Evolutionary conservation across 2,113 vertebrate species (phyloP).

Genomic region (Zosterops japonicus): DNA sequence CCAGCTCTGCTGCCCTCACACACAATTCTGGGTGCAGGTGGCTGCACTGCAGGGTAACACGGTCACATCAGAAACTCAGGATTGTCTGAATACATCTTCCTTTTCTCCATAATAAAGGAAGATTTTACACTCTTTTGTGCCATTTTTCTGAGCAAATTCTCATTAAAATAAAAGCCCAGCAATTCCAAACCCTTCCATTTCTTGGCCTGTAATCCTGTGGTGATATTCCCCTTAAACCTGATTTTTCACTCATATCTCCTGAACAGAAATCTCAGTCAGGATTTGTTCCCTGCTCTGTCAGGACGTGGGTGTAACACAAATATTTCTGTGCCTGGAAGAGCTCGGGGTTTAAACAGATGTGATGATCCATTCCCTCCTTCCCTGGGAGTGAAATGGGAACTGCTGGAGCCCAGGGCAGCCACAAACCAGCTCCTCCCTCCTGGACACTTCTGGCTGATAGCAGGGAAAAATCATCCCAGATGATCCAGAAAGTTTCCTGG

Average conservation of each 20-base stretch:
- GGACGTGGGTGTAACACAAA: not conserved
- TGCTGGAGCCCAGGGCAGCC: not conserved
- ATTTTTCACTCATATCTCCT: not conserved
- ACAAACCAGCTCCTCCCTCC: not conserved
- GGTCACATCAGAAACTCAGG: not conserved
- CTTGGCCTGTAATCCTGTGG: not conserved
- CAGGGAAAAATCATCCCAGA: fast-evolving
- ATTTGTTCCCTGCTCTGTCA: not conserved
- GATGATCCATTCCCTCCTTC: not conserved
- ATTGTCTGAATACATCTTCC: not conserved
- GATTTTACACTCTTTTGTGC: not conserved
- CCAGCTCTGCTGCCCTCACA: not conserved
- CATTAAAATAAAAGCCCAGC: not conserved
- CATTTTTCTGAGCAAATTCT: not conserved
- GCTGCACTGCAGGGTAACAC: not conserved
- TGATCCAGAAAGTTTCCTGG: not conserved
- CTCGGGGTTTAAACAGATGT: fast-evolving
- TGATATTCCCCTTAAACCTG: not conserved
- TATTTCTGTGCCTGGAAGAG: not conserved
- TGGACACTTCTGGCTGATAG: not conserved
- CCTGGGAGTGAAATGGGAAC: not conserved
- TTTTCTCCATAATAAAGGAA: not conserved
- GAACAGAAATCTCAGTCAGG: not conserved
- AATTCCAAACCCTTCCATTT: not conserved
- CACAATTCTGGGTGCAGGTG: not conserved